Conservation (phyloP, 1,140 invertebrate species). For the Monomorium pharaonis region DNA sequence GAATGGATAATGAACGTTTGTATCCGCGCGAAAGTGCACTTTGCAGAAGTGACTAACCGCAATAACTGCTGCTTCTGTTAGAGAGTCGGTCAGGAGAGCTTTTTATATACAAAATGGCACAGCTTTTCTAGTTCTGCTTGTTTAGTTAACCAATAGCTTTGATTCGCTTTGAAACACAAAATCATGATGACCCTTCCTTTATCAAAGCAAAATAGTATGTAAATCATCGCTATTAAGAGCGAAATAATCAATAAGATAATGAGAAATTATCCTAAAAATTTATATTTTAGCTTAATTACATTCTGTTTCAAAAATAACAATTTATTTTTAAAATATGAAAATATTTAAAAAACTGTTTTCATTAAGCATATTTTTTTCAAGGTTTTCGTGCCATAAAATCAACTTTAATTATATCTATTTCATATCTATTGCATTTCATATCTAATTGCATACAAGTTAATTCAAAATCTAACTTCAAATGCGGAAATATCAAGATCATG, state of each 20-base stretch:
- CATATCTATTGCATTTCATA: too few relatives aligned
- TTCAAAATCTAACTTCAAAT: neutral
- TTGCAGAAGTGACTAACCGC: slow-evolving; percentile 38
- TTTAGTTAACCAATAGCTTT: neutral
- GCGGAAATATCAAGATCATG: neutral
- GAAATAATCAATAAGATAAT: neutral
- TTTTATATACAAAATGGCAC: slow-evolving; percentile 26
- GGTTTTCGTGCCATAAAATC: neutral
- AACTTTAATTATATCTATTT: neutral
- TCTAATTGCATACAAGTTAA: neutral
- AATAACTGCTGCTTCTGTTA: slow-evolving; percentile 23
- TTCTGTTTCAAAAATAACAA: neutral
- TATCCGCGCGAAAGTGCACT: slow-evolving; percentile 55
- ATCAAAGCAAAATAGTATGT: neutral
- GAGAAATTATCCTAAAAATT: neutral
- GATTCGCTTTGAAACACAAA: neutral
- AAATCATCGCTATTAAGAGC: neutral
- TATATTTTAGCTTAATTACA: neutral
- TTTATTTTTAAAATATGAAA: neutral
- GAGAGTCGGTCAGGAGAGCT: slow-evolving; percentile 24
- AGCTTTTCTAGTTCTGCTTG: slow-evolving; percentile 1
- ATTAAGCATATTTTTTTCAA: neutral
- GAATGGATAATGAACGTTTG: slow-evolving; percentile 41
- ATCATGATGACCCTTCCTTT: neutral
- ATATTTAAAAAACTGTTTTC: neutral